Conservation (phyloP, 2,888 invertebrate species). For the Parasteatoda lunata region DNA sequence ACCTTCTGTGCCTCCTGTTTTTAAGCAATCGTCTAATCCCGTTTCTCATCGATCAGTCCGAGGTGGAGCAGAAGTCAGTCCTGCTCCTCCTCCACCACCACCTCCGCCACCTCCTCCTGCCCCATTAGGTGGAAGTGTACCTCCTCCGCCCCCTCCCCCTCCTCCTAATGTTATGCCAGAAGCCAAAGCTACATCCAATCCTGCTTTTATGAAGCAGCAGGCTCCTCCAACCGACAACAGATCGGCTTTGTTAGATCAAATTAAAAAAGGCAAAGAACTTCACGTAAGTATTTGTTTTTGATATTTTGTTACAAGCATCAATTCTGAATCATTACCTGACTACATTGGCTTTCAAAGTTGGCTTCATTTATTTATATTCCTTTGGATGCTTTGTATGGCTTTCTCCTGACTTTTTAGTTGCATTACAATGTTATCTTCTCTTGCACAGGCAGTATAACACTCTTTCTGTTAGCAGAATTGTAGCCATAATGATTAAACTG, state of each 20-base stretch:
- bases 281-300: conserved; percentile 77
- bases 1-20: conserved; percentile 70
- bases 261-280: conserved; percentile 84
- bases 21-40: conserved; percentile 71
- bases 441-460: neutral
- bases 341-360: too few species aligned
- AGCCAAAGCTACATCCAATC: conserved; percentile 3
- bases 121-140: conserved; percentile 68
- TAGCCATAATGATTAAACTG: too few species aligned
- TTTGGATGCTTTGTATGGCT: too few species aligned
- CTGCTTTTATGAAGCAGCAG: neutral
- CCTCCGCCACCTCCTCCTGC: conserved; percentile 70
- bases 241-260: conserved; percentile 87
- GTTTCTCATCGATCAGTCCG: conserved; percentile 71
- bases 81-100: conserved; percentile 71
- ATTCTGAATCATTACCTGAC: too few species aligned
- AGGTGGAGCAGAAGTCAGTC: neutral
- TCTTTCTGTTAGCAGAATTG: too few species aligned
- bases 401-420: neutral
- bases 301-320: too few species aligned
- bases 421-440: neutral
- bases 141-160: neutral
- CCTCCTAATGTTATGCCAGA: conserved; percentile 70
- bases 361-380: too few species aligned
- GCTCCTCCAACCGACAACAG: conserved; percentile 77